Conservation (phyloP, 2,888 invertebrate genomes). For the Gastrophysa polygoni region DNA sequence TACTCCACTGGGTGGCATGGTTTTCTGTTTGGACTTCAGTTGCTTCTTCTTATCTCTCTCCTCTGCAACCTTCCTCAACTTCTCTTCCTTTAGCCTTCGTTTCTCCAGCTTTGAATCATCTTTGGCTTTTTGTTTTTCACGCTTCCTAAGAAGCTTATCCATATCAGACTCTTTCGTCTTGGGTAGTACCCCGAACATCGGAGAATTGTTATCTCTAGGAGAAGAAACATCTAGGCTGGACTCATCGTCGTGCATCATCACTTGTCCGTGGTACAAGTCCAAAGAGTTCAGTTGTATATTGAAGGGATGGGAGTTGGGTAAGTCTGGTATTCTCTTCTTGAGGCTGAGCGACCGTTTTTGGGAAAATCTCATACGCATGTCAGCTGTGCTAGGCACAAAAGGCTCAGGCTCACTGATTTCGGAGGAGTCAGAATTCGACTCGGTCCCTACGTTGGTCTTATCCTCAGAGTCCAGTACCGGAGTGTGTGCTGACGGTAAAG, state of each 20-base stretch:
- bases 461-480: conserved; percentile 50
- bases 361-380: conserved; percentile 52
- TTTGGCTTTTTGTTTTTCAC: conserved; percentile 72
- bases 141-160: conserved; percentile 67
- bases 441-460: conserved; percentile 53
- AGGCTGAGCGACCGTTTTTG: conserved; percentile 58
- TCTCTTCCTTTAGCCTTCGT: conserved; percentile 71
- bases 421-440: conserved; percentile 57
- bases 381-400: conserved; percentile 45
- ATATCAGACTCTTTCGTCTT: conserved; percentile 64
- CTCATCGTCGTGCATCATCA: conserved; percentile 67
- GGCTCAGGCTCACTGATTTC: conserved; percentile 55
- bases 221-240: conserved; percentile 70
- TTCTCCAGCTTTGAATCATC: conserved; percentile 75
- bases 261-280: conserved; percentile 56
- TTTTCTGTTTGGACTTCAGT: conserved; percentile 67
- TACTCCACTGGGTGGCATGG: conserved; percentile 54
- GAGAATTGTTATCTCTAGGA: conserved; percentile 69
- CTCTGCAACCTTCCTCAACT: conserved; percentile 67
- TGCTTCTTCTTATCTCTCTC: conserved; percentile 70
- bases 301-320: conserved; percentile 63
- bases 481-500: conserved; percentile 53
- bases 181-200: conserved; percentile 59
- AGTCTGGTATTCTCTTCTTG: conserved; percentile 58
- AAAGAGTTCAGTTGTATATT: conserved; percentile 56